Evolutionary conservation across 1,140 invertebrate genomes (phyloP).

Genomic region (Yoshiicerus persimilis): DNA sequence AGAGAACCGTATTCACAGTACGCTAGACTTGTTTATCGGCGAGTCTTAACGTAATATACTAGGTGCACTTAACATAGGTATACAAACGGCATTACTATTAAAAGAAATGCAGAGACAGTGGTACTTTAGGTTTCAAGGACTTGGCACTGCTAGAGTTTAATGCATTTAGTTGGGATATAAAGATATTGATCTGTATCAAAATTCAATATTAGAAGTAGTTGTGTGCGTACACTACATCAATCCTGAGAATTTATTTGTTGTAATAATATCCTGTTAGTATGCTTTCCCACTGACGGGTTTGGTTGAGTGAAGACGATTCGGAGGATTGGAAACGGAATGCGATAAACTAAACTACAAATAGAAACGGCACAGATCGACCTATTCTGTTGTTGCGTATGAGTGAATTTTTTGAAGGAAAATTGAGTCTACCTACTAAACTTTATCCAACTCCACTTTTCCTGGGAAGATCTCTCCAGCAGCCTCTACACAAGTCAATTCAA

Average conservation of each 20-base stretch:
- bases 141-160: not conserved
- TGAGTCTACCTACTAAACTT: not conserved
- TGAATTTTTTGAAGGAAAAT: not conserved
- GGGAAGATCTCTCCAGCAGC: not conserved
- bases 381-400: not conserved
- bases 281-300: not conserved
- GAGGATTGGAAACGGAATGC: not conserved
- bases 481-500: not conserved
- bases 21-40: no score
- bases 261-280: not conserved
- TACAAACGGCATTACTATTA: no score
- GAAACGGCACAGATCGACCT: not conserved
- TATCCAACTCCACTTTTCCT: not conserved
- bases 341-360: not conserved
- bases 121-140: no score
- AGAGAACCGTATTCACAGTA: no score
- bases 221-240: not conserved
- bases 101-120: not conserved
- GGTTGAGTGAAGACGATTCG: not conserved
- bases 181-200: not conserved
- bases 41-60: no score
- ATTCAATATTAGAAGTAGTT: not conserved
- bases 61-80: no score
- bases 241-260: not conserved
- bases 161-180: not conserved